Base-by-base conservation (phyloP, 1,140 invertebrate species). In the Drosophila guanche region DNA sequence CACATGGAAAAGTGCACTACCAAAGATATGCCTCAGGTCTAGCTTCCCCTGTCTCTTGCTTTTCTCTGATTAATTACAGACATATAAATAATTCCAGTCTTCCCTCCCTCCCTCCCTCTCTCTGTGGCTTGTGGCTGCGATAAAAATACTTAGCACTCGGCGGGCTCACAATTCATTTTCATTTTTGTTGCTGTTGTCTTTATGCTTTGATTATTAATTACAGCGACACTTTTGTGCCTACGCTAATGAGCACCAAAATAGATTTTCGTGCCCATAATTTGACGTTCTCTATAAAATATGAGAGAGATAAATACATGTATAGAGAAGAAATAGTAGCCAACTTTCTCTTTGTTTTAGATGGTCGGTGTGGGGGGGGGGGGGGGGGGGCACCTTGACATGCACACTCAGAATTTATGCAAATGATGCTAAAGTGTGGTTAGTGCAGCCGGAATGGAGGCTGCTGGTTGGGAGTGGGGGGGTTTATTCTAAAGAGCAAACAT, bases 191-290 rank as follows among this genome's bases (percentile, higher is more conserved):
- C 27, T 57, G 48, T 51, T 41, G 51, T 73, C 37, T 62, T 73
- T 33, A 16, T 23, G 4, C 46, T 58, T 65, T 62, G 61, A 69
- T 80, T 85, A 84, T 84, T 84, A 84, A 86, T 84, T 84, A 80
- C 72, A 42, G 62, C 65, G 80, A 85, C 80, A 80, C 80, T 74
- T 27, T 73, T 69, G 63, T 59, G 81, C 33, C 76, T 50, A 53
- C 72, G 67, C 81, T 85, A 85, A 85, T 85, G 80, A 86, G 72
- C 67, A 73, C 80, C 72, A 8, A 85, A 85, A 86, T 85, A 85
- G 80, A 85, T 69, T 73, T 55, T 53, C 33, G 7, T 60, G 61
- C 80, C 81, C 76, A 86, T 85, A 85, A 76, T 76, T 76, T 63
- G 54, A 43, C 56, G 40, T 47, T 68, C 59, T 69, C 62, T 73